Evolutionary conservation across 2,113 vertebrate genomes (phyloP), one percentile per base, ranked within the genome.

Genomic region (Gymnogyps californianus): DNA sequence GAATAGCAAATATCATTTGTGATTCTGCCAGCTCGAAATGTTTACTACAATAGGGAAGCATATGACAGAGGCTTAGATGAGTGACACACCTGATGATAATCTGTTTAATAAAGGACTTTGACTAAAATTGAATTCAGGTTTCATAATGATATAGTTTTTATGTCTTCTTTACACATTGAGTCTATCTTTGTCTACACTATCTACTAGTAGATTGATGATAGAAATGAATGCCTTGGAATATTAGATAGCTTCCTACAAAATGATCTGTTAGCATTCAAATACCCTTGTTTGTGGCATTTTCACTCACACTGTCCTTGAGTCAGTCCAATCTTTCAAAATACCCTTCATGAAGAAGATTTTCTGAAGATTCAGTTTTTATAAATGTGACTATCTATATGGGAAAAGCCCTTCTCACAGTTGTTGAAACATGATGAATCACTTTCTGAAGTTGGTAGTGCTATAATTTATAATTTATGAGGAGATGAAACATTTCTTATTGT

Each of bases 21-120:
- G 74, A 85, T 80, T 93, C 80, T 96, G 75, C 58, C 70, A 83
- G 77, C 46, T 76, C 4, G 0, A 70, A 90, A 64, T 88, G 18
- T 91, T 90, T 95, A 32, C 83, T 91, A 70, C n/a, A 67, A 7
- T 67, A 87, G 11, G 14, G 61, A 89, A 75, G 44, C 38, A n/a
- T 49, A 69, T 3, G 22, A 42, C 62, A 88, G 61, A 87, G 62
- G 65, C 61, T 70, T 62, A 74, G 66, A 79, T 80, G 96, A 93
- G 77, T 93, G 92, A 66, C 80, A 85, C 49, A 74, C 40, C 83
- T 92, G 88, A 91, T 96, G 46, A 52, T 92, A 96, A 97, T 95
- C 96, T 96, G 62, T 81, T 96, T 94, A 97, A 97, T 96, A 94
- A 95, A 91, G 81, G 76, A 84, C 78, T 95, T 94, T 7, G 24